Evolutionary conservation across 1,140 invertebrate species (phyloP).

Genomic region (Aleiodes sp.): DNA sequence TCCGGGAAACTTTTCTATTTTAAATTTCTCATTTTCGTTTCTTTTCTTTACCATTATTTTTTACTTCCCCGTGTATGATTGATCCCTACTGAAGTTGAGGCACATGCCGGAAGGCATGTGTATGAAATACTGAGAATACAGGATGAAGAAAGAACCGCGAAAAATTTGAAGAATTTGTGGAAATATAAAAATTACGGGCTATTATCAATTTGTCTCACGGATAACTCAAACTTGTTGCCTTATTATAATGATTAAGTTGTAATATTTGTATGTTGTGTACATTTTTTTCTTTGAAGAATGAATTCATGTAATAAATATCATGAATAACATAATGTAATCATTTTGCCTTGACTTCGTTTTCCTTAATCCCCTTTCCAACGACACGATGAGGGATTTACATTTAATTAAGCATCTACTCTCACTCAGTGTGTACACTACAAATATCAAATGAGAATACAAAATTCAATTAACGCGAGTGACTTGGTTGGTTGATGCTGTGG

Average conservation of each 20-base stretch:
- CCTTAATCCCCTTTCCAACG: not conserved
- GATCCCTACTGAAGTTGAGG: not conserved
- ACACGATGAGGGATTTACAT: not conserved
- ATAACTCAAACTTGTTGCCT: not conserved
- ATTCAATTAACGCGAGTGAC: constrained; percentile 13
- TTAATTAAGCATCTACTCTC: not conserved
- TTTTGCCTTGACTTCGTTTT: not conserved
- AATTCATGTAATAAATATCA: constrained; percentile 44
- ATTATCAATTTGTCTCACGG: not conserved
- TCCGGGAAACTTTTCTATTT: not conserved
- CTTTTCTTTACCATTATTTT: constrained; percentile 12
- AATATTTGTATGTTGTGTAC: constrained; percentile 53
- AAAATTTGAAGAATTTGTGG: not conserved
- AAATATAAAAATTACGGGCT: not conserved
- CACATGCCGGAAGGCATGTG: not conserved
- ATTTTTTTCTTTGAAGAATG: constrained; percentile 24
- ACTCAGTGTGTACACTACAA: not conserved
- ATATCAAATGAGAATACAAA: not conserved
- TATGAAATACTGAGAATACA: not conserved
- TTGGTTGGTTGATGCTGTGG: not conserved
- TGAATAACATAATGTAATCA: not conserved
- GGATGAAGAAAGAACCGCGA: not conserved
- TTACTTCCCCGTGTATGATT: not conserved
- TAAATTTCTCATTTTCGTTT: not conserved
- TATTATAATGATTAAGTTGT: constrained; percentile 42